Evolutionary conservation across 2,888 invertebrate species (phyloP).

Genomic region (Tenthredo distinguenda): DNA sequence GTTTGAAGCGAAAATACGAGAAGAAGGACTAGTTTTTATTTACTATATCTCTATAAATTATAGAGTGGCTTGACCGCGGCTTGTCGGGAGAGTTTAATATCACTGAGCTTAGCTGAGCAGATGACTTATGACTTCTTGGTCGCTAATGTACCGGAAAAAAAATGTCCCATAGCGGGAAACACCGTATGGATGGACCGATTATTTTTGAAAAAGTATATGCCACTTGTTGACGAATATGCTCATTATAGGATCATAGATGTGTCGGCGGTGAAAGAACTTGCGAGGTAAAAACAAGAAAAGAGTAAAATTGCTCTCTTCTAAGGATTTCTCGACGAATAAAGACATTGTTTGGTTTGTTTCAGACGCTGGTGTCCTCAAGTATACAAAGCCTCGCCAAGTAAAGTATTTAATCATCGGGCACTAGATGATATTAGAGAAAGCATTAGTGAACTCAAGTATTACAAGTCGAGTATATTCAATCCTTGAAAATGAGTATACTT

Average conservation of each 20-base stretch:
- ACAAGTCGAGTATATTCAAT: conserved; percentile 78
- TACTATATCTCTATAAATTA: conserved; percentile 67
- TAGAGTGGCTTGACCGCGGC: conserved; percentile 91
- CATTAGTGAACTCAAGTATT: conserved; percentile 90
- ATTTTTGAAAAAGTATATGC: conserved; percentile 92
- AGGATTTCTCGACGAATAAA: background rate
- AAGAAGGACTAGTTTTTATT: background rate
- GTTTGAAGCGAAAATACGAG: background rate
- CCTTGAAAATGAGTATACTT: background rate
- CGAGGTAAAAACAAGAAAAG: conserved; percentile 69
- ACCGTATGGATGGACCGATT: conserved; percentile 91
- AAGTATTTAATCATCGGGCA: conserved; percentile 86
- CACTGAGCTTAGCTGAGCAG: conserved; percentile 85
- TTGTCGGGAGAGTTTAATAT: conserved; percentile 84
- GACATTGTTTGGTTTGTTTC: conserved; percentile 67
- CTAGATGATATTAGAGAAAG: conserved; percentile 93
- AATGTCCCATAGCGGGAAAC: conserved; percentile 92
- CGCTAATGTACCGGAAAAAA: conserved; percentile 79
- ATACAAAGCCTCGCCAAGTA: conserved; percentile 81
- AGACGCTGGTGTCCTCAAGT: conserved; percentile 88
- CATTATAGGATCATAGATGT: conserved; percentile 97
- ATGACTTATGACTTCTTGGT: conserved; percentile 86
- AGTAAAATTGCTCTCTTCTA: background rate
- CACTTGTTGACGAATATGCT: conserved; percentile 86
- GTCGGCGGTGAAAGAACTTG: conserved; percentile 92